These are phyloP conservation scores for Dasysyrphus albostriatus DNA, from an alignment of 2,888 invertebrate genomes.

Conservation along the genomic window DNA sequence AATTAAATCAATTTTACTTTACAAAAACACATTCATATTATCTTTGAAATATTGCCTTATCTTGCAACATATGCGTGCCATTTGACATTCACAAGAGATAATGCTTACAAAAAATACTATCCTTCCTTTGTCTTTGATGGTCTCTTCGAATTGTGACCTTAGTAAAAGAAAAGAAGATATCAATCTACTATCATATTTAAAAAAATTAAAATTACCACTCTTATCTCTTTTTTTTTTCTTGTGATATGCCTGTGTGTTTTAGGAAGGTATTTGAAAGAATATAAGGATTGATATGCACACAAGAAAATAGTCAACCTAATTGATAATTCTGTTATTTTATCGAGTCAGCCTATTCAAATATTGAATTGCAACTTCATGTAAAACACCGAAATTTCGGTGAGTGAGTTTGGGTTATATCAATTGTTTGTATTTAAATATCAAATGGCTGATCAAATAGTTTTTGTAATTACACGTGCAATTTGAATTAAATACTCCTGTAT, in stretches of 20 bases:
- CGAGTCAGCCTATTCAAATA: too few relatives aligned
- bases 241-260: not conserved
- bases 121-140: not conserved
- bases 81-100: not conserved
- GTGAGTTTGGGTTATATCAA: too few relatives aligned
- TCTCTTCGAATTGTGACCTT: not conserved
- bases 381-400: too few relatives aligned
- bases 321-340: too few relatives aligned
- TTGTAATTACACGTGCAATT: too few relatives aligned
- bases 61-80: not conserved
- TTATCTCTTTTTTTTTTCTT: not conserved
- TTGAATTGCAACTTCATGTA: too few relatives aligned
- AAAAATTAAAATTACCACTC: not conserved
- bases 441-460: too few relatives aligned
- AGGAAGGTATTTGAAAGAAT: not conserved
- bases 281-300: not conserved
- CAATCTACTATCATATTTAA: not conserved
- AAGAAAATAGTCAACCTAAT: too few relatives aligned
- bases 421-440: too few relatives aligned
- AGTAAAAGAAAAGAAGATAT: not conserved
- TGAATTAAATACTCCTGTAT: too few relatives aligned
- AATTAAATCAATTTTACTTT: not conserved
- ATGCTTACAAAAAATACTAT: not conserved
- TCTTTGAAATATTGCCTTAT: not conserved
- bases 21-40: not conserved